These are phyloP conservation scores for Nothocercus nigrocapillus DNA, from an alignment of 2,113 vertebrate species.

Conservation along the genomic window DNA sequence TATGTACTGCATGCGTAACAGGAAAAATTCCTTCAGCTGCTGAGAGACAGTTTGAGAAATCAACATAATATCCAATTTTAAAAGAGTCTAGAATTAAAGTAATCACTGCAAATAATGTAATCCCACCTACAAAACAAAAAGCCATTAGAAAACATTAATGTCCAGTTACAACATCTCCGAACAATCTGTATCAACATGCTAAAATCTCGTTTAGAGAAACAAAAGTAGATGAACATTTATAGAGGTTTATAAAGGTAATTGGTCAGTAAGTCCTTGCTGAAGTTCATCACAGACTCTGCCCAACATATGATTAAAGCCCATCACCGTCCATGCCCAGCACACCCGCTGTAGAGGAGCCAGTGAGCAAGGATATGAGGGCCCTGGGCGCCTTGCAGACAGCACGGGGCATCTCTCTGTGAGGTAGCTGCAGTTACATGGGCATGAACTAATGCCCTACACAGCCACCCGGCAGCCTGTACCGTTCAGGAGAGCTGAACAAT, in stretches of 20 bases:
- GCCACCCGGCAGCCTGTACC: background rate
- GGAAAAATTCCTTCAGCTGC: conserved; percentile 90
- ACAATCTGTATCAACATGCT: background rate
- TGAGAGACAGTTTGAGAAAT: conserved; percentile 89
- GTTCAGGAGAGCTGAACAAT: background rate
- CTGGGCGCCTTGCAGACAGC: background rate
- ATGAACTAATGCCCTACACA: background rate
- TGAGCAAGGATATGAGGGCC: background rate
- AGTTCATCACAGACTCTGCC: background rate
- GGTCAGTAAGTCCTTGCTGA: background rate
- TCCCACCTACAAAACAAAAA: conserved; percentile 81
- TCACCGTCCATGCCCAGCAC: accelerated
- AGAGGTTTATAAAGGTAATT: background rate
- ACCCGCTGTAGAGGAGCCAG: accelerated
- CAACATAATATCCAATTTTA: conserved; percentile 92
- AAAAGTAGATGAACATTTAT: background rate
- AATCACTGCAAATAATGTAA: conserved; percentile 90
- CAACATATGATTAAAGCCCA: accelerated
- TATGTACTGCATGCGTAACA: conserved; percentile 88
- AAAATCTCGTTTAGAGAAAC: background rate
- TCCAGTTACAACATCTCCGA: background rate
- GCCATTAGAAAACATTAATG: background rate
- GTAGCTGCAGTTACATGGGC: background rate
- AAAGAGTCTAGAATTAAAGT: conserved; percentile 93
- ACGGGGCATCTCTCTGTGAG: background rate